A percentile compares a stretch with the other conserved stretches of the same genome.
These are phyloP conservation scores for Trachymyrmex septentrionalis DNA, from an alignment of 1,140 invertebrate genomes.

Conservation along the genomic window DNA sequence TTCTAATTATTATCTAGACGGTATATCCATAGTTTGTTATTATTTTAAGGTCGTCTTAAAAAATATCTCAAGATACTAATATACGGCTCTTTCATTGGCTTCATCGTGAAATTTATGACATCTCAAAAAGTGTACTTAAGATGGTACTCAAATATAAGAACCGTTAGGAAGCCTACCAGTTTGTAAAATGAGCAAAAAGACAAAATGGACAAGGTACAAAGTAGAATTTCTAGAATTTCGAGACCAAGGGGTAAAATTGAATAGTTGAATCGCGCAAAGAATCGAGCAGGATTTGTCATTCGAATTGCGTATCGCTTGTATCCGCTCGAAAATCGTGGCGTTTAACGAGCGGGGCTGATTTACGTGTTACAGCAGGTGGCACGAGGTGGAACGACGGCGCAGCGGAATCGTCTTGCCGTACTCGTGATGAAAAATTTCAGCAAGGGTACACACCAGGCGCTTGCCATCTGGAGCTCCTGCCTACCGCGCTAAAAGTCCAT, in stretches of 20 bases:
- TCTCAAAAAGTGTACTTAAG: too few species aligned
- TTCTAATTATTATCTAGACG: too few species aligned
- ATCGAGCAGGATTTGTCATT: neutral
- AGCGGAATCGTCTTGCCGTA: slow-evolving; percentile 60
- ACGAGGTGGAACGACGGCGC: slow-evolving; percentile 37
- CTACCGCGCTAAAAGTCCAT: slow-evolving; percentile 59
- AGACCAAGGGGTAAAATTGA: neutral
- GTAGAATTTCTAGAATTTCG: neutral
- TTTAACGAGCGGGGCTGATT: slow-evolving; percentile 72
- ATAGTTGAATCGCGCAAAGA: neutral
- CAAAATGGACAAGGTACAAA: neutral
- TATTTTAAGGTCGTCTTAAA: too few species aligned
- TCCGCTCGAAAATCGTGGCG: slow-evolving; percentile 58
- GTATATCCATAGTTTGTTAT: too few species aligned
- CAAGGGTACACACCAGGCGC: slow-evolving; percentile 76
- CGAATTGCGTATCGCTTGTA: neutral
- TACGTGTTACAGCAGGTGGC: slow-evolving; percentile 79
- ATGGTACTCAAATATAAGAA: too few species aligned
- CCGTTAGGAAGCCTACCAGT: too few species aligned
- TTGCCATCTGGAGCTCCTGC: slow-evolving; percentile 82
- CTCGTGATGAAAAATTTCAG: slow-evolving; percentile 81
- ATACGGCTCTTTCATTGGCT: too few species aligned
- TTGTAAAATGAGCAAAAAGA: neutral
- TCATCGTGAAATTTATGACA: too few species aligned
- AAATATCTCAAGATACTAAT: too few species aligned